These are phyloP conservation scores for Motacilla tschutschensis DNA, from an alignment of 2,113 vertebrate genomes.

Conservation along the genomic window DNA sequence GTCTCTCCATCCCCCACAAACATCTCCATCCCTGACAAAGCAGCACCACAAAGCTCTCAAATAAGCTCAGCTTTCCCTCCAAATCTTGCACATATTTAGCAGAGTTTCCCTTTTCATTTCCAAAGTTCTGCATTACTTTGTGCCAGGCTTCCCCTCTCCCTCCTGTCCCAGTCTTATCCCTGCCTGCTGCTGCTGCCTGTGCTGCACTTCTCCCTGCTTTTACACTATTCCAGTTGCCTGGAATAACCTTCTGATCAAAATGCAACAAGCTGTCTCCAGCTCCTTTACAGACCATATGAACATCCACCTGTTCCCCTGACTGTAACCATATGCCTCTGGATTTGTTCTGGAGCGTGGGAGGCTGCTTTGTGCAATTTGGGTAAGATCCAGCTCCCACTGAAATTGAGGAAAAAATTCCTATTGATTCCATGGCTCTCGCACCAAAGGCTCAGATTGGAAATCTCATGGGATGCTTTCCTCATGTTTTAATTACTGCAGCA, in stretches of 20 bases:
- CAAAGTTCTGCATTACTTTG: background rate
- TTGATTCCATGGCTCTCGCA: constrained; percentile 2
- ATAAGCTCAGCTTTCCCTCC: background rate
- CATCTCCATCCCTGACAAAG: background rate
- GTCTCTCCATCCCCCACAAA: background rate
- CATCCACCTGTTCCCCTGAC: constrained; percentile 53
- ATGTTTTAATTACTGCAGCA: background rate
- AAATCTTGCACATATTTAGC: background rate
- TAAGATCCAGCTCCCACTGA: constrained; percentile 43
- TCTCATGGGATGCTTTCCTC: background rate
- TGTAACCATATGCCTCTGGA: constrained; percentile 47
- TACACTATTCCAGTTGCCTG: background rate
- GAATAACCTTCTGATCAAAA: constrained; percentile 29
- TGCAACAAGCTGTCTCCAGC: constrained; percentile 10
- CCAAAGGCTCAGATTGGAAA: constrained; percentile 2
- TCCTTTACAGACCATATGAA: constrained; percentile 28
- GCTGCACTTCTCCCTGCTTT: background rate
- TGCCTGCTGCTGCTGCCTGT: background rate
- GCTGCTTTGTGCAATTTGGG: background rate
- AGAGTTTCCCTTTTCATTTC: background rate
- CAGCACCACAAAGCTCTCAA: background rate
- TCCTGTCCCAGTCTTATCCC: background rate
- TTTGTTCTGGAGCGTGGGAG: constrained; percentile 9
- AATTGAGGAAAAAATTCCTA: constrained; percentile 9
- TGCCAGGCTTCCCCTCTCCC: background rate